Base-by-base conservation (phyloP, 2,888 invertebrate species). In the Portevinia maculata region DNA sequence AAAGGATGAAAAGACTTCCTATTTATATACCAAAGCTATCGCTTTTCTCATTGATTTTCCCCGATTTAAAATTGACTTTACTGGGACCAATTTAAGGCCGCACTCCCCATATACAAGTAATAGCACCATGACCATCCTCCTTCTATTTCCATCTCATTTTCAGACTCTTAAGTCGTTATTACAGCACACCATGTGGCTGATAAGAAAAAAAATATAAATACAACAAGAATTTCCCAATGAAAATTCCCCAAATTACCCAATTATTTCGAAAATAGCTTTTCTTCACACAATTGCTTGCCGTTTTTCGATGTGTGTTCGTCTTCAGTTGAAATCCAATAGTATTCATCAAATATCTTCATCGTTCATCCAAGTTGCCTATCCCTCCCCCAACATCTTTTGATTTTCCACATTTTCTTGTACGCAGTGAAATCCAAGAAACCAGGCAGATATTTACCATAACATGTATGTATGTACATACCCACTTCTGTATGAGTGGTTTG, bases 401-500 rank as follows among this genome's bases (percentile, higher is more conserved):
- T 57, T 37, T 39, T 50, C 21, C 13, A 30, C 37, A 48, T 50
- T 48, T 30, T 34, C 15, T 32, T 21, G 17, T 62, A 55, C 48
- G 34, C 28, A 39, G 17, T 17, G 41, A 70, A 70, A 74, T 64
- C 32, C 69, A 59, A 57, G 44, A 34, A 79, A 62, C 3, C 28
- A 28, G 24, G 13, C 59, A 74, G 32, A 79, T 62, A 46, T 50
- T 13, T 46, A 32, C 28, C 17, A 17, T 15, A 17, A 37, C 17
- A 3, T 13, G 24, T 24, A 13, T 5, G n/a, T 21, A 64, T 30
- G 24, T 28, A 50, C 44, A 48, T 57, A 75, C 59, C 13, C 65
- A 67, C 41, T 76, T 83, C 71, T 76, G 71, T 75, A 60, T 78
- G 78, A 83, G 83, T 76, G 71, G 83, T 78, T 83, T 83, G 78